A percentile compares a stretch with the other conserved stretches of the same genome.
Evolutionary conservation across 2,113 vertebrate genomes (phyloP).

Genomic region (Carollia perspicillata): DNA sequence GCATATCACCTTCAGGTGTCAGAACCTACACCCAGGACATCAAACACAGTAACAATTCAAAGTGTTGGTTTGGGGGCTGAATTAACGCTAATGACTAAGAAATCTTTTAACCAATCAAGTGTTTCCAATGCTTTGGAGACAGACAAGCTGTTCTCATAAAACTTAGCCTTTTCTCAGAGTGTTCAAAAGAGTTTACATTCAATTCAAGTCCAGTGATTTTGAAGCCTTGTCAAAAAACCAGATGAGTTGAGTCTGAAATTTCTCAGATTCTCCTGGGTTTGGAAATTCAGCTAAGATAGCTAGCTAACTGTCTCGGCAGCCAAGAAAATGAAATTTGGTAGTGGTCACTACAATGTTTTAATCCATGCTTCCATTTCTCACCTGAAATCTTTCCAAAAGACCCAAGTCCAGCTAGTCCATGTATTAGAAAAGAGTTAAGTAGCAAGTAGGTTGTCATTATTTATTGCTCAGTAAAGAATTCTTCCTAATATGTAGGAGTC

Average conservation of each 20-base stretch:
- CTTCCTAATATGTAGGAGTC: conserved; percentile 91
- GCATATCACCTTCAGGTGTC: neutral
- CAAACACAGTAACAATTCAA: neutral
- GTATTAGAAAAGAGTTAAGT: conserved; percentile 93
- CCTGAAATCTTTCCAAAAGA: conserved; percentile 93
- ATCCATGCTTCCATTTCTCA: conserved; percentile 92
- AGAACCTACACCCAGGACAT: neutral
- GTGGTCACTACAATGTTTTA: conserved; percentile 92
- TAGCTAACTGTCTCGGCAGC: conserved; percentile 89
- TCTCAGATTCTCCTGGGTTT: conserved; percentile 93
- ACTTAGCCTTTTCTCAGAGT: conserved; percentile 87
- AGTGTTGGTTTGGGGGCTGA: neutral
- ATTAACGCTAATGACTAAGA: neutral
- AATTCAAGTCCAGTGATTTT: conserved; percentile 93
- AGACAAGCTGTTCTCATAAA: conserved; percentile 82
- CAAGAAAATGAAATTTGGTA: conserved; percentile 91
- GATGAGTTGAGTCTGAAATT: conserved; percentile 92
- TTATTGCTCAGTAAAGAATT: conserved; percentile 91
- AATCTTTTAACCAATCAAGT: neutral
- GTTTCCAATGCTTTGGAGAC: neutral
- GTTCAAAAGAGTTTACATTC: conserved; percentile 91
- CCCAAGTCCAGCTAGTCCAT: conserved; percentile 90
- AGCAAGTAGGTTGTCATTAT: conserved; percentile 91
- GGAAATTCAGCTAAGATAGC: conserved; percentile 90
- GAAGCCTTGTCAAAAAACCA: conserved; percentile 92